A percentile compares a stretch with the other conserved stretches of the same genome.
Conservation (phyloP, 2,797 vertebrate genomes). For the Megaceryle alcyon region DNA sequence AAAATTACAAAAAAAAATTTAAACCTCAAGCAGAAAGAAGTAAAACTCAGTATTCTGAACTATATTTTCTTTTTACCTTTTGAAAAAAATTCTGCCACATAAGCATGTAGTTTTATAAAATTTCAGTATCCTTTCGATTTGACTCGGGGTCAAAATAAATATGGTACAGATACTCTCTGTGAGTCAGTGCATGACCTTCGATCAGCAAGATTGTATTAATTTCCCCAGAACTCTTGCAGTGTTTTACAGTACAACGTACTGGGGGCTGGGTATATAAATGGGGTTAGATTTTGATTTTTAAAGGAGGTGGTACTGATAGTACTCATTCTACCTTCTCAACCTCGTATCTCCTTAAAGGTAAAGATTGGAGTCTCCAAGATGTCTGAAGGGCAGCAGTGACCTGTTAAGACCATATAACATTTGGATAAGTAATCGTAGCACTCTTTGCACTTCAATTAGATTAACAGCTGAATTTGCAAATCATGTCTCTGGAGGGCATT, state of each 20-base stretch:
- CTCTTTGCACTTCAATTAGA: slow-evolving; percentile 56
- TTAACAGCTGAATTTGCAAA: slow-evolving; percentile 51
- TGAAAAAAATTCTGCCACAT: not conserved
- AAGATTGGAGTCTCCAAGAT: not conserved
- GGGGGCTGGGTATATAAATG: not conserved
- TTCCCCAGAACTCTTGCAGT: not conserved
- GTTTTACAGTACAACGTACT: not conserved
- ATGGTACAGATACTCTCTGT: not conserved
- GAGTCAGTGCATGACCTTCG: not conserved
- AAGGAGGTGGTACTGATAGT: not conserved
- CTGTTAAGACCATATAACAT: not conserved
- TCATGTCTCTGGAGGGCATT: slow-evolving; percentile 22
- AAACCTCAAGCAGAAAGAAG: not conserved
- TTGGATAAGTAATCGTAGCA: slow-evolving; percentile 32
- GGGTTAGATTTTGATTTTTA: not conserved
- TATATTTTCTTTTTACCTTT: not conserved
- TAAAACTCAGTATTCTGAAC: not conserved
- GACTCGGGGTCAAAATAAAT: not conserved
- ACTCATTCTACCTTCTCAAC: not conserved
- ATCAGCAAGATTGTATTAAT: not conserved
- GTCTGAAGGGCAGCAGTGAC: not conserved
- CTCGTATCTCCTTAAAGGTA: not conserved
- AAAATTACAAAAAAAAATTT: not conserved
- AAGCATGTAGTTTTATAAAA: not conserved
- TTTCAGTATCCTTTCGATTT: not conserved